phyloP scores from a whole-genome alignment of 2,113 vertebrate genomes.

The Crypturellus undulatus region DNA sequence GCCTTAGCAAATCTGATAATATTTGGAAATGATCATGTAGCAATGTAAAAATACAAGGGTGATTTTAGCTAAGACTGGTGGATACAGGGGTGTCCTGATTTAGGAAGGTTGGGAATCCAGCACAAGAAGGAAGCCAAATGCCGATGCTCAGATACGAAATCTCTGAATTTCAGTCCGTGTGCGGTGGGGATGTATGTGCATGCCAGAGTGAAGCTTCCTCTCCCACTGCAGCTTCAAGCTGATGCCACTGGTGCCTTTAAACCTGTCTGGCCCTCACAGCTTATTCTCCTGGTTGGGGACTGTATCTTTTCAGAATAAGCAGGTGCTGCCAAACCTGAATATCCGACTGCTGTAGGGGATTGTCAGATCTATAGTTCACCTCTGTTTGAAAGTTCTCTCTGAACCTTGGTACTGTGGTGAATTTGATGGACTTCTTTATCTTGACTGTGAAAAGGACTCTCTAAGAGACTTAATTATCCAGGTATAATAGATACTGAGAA shows the following conservation, averaged over 20 bases:
- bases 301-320: not conserved
- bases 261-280: not conserved
- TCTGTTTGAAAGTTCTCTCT: not conserved
- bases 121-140: not conserved
- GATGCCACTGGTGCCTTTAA: not conserved
- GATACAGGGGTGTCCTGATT: not conserved
- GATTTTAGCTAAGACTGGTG: not conserved
- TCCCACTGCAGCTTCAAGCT: not conserved
- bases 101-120: not conserved
- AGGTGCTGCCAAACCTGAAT: not conserved
- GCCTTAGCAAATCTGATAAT: not conserved
- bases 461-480: not conserved
- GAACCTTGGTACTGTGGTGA: not conserved
- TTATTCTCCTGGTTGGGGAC: not conserved
- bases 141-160: not conserved
- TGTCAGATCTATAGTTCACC: not conserved
- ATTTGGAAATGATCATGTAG: not conserved
- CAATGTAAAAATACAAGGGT: not conserved
- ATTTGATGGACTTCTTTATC: not conserved
- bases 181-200: fast-evolving
- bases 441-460: not conserved
- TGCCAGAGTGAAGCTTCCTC: not conserved
- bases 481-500: not conserved
- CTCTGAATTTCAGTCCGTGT: not conserved
- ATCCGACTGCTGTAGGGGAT: not conserved